Conservation (phyloP, 92 coral and sea anemone genomes). For the Porites lobata region DNA sequence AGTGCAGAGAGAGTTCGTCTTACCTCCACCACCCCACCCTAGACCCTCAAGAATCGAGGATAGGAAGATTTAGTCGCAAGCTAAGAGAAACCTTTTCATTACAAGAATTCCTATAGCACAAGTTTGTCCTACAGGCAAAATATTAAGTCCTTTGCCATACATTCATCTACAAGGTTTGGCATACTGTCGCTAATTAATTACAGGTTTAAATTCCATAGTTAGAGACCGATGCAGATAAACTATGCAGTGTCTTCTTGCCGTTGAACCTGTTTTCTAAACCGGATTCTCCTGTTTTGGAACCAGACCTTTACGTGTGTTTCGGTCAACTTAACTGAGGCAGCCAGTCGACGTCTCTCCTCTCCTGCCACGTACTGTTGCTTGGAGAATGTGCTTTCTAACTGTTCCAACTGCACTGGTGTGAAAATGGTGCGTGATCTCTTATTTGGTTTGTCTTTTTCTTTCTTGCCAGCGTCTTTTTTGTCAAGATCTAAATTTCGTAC, state of each 20-base stretch:
- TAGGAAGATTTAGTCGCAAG: no score
- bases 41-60: no score
- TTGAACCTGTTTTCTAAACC: conserved; percentile 71
- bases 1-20: no score
- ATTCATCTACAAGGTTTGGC: no score
- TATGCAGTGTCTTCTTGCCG: background rate
- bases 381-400: conserved; percentile 80
- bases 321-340: conserved; percentile 66
- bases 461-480: conserved; percentile 11
- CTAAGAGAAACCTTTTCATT: no score
- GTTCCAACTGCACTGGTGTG: conserved; percentile 82
- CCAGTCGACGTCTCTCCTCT: conserved; percentile 78
- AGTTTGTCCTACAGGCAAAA: no score
- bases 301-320: conserved; percentile 93
- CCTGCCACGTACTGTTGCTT: conserved; percentile 90
- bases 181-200: no score
- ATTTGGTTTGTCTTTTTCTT: conserved; percentile 11
- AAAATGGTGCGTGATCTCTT: conserved; percentile 85
- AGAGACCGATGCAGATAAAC: no score
- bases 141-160: no score
- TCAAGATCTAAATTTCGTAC: background rate
- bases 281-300: conserved; percentile 90
- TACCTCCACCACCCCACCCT: no score
- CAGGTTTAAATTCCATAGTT: no score
- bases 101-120: no score